Evolutionary conservation across 2,888 invertebrate species (phyloP), one percentile per base, ranked within the genome.

Genomic region (Colletes collaris): DNA sequence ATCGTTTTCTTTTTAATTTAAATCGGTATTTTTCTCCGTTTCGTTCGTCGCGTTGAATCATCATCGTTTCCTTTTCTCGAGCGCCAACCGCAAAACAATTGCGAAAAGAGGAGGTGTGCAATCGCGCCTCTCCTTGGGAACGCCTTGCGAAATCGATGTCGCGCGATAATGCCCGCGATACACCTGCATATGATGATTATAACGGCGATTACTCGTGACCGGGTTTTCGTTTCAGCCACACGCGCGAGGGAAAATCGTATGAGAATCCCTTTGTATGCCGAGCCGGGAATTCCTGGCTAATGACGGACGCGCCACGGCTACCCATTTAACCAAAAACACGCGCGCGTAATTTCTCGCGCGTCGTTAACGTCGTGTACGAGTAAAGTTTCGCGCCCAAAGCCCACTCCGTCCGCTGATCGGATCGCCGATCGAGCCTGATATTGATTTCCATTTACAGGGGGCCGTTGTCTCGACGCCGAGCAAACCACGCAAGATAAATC

Each of bases 141-240:
- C 86, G 56, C 79, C 82, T 92, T 91, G 86, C 89, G 91, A 91
- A 91, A 92, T 88, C 88, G 90, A 91, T 90, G 90, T 89, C 89
- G 90, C 89, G 88, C 90, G 91, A 90, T 91, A 91, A 84, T 84
- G 77, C 82, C 85, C 85, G 84, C 82, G 83, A 87, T 90, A 88
- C 75, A 64, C 79, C 76, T 60, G 78, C 64, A 65, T 71, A 73
- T 62, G 87, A 76, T 87, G 85, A 90, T 90, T 90, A 89, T 84
- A 81, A 87, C 82, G 90, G 86, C 87, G 85, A 89, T 90, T 90
- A 86, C 87, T 83, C 87, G 75, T 77, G 86, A 76, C 77, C 85
- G 84, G 84, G 83, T 88, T 87, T 87, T 85, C 83, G 84, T 87
- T 83, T 71, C 81, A 80, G 60, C 68, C 71, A 77, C 82, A 81